Evolutionary conservation across 2,888 invertebrate genomes (phyloP).

Genomic region (Selenia dentaria): DNA sequence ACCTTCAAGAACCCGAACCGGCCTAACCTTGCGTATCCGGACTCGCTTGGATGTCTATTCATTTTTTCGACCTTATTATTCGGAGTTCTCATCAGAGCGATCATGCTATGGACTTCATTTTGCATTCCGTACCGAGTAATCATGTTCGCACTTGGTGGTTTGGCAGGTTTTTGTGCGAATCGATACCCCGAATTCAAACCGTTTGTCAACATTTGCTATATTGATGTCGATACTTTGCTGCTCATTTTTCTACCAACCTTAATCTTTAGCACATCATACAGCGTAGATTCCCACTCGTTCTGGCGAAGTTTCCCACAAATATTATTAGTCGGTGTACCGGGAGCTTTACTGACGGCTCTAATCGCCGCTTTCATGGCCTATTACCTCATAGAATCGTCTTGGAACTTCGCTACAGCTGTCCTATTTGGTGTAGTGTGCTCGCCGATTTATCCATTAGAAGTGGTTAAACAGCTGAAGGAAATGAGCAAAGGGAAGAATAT

Average conservation of each 20-base stretch:
- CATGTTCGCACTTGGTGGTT: slow-evolving; percentile 68
- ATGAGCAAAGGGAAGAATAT: slow-evolving; percentile 70
- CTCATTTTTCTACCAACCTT: slow-evolving; percentile 62
- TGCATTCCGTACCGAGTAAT: slow-evolving; percentile 67
- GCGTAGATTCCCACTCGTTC: slow-evolving; percentile 69
- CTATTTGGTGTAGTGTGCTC: slow-evolving; percentile 70
- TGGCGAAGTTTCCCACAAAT: slow-evolving; percentile 71
- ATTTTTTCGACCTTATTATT: slow-evolving; percentile 58
- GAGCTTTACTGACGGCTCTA: slow-evolving; percentile 60
- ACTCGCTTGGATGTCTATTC: slow-evolving; percentile 58
- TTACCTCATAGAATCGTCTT: slow-evolving; percentile 62
- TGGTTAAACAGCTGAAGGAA: slow-evolving; percentile 63
- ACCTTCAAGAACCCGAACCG: slow-evolving; percentile 43
- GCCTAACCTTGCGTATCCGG: slow-evolving; percentile 58
- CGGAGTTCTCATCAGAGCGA: slow-evolving; percentile 61
- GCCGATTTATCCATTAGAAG: slow-evolving; percentile 72
- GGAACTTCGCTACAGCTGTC: slow-evolving; percentile 62
- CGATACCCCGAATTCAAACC: slow-evolving; percentile 59
- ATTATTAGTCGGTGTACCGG: slow-evolving; percentile 63
- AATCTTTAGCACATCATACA: slow-evolving; percentile 70
- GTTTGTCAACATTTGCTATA: slow-evolving; percentile 59
- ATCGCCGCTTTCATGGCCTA: slow-evolving; percentile 67
- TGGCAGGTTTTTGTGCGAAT: slow-evolving; percentile 64
- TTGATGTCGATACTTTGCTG: slow-evolving; percentile 61
- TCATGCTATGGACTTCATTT: slow-evolving; percentile 62